Evolutionary conservation across 2,797 vertebrate genomes (phyloP).

Genomic region (Xenentodon cancila): DNA sequence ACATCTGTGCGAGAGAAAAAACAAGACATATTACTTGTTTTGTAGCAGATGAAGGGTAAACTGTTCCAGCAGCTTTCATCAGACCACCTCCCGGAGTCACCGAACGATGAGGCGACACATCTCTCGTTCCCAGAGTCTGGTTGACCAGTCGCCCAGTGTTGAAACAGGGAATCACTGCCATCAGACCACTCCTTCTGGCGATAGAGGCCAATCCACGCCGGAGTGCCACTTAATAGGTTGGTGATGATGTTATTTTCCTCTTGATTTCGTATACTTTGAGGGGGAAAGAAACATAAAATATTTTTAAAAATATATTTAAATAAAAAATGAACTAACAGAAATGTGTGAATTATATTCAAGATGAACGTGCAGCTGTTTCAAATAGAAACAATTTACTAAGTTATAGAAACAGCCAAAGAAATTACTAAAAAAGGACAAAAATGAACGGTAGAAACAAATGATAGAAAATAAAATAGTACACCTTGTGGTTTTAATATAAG

Average conservation of each 20-base stretch:
- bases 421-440: too few species aligned
- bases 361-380: too few species aligned
- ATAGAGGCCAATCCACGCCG: slow-evolving; percentile 48
- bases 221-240: accelerated
- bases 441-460: too few species aligned
- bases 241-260: slow-evolving; percentile 30
- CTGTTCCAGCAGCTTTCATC: slow-evolving; percentile 10
- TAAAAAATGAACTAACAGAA: too few species aligned
- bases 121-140: not conserved
- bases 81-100: slow-evolving; percentile 27
- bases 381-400: too few species aligned
- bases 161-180: slow-evolving; percentile 35
- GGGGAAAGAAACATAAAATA: too few species aligned
- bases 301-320: too few species aligned
- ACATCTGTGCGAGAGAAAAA: not conserved
- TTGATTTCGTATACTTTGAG: slow-evolving; percentile 25
- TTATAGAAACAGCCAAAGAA: too few species aligned
- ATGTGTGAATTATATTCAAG: too few species aligned
- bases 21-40: slow-evolving; percentile 22
- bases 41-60: slow-evolving; percentile 41
- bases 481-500: too few species aligned
- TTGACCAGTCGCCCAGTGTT: slow-evolving; percentile 13
- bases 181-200: slow-evolving; percentile 41
- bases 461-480: too few species aligned
- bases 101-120: slow-evolving; percentile 20